Conservation (phyloP, 2,113 vertebrate species). For the Halcyon malimbica region DNA sequence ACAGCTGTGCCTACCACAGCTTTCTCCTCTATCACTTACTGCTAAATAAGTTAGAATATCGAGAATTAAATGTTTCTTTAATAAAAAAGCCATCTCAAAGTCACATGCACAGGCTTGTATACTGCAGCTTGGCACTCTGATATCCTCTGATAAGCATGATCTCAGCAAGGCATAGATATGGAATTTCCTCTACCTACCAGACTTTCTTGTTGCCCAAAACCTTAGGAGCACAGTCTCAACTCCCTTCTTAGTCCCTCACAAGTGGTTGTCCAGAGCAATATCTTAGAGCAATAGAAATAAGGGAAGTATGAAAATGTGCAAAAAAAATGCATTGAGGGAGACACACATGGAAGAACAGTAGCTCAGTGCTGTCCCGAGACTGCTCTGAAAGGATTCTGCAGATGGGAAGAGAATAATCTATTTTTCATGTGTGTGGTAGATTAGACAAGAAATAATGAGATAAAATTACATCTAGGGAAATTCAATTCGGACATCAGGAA, state of each 20-base stretch:
- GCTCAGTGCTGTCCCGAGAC: neutral
- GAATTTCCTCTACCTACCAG: neutral
- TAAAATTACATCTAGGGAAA: conserved; percentile 33
- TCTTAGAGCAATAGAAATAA: neutral
- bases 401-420: conserved; percentile 20
- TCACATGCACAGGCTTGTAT: fast-evolving
- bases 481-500: conserved; percentile 54
- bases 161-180: neutral
- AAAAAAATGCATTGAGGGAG: neutral
- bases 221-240: neutral
- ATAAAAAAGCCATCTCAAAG: neutral
- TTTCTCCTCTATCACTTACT: neutral
- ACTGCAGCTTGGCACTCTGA: no score
- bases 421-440: neutral
- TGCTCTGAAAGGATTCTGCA: neutral
- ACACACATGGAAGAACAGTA: neutral
- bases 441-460: conserved; percentile 26
- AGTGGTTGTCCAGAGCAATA: neutral
- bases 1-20: neutral
- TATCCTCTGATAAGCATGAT: neutral
- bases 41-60: neutral
- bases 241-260: neutral
- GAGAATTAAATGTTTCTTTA: neutral
- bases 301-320: neutral
- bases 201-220: neutral